A percentile compares a stretch with the other conserved stretches of the same genome.
Conservation (phyloP, 2,113 vertebrate species). For the Cercocebus atys region DNA sequence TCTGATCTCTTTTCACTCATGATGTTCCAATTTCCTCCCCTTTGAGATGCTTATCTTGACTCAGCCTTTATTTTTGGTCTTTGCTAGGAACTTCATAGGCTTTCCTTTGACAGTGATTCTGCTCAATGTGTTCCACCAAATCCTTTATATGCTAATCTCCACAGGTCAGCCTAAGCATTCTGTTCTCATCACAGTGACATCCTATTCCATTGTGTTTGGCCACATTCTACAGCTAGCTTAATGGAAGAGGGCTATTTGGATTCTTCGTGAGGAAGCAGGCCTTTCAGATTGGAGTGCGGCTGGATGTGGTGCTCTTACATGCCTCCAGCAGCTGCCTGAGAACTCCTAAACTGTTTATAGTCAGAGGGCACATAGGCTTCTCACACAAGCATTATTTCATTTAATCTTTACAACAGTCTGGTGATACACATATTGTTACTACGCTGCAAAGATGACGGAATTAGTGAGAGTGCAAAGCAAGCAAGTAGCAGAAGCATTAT, state of each 20-base stretch:
- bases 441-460: background rate
- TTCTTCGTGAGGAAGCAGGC: background rate
- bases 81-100: background rate
- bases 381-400: background rate
- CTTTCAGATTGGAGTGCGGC: background rate
- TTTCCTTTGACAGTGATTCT: background rate
- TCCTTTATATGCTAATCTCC: background rate
- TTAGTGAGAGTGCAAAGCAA: background rate
- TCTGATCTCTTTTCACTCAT: background rate
- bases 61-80: background rate
- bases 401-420: background rate
- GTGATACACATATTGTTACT: background rate
- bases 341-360: background rate
- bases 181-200: background rate
- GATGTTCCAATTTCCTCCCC: background rate
- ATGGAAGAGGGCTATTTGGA: background rate
- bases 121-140: background rate
- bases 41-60: background rate
- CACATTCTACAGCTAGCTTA: background rate
- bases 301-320: background rate
- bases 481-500: background rate
- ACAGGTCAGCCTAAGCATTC: background rate
- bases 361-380: background rate
- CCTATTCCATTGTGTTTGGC: conserved; percentile 40
- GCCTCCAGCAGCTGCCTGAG: background rate